Evolutionary conservation across 2,888 invertebrate genomes (phyloP).

Genomic region (Mimas tiliae): DNA sequence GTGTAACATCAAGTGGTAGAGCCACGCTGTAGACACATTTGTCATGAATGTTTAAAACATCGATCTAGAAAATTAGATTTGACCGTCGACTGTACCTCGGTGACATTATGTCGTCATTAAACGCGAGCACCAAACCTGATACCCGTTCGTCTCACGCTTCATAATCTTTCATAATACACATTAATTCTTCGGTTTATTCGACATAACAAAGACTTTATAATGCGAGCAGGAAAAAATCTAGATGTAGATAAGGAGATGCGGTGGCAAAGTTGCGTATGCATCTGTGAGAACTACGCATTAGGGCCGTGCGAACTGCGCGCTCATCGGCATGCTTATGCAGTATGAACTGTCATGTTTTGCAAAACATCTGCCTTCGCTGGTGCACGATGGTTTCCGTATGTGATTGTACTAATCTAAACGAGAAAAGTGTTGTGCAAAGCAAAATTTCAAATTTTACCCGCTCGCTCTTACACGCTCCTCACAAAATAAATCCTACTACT

Average conservation of each 20-base stretch:
- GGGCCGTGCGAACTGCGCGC: constrained; percentile 17
- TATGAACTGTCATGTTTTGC: constrained; percentile 8
- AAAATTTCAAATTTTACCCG: no score
- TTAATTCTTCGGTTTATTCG: constrained; percentile 8
- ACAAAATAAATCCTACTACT: no score
- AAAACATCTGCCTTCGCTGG: background rate
- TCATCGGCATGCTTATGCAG: background rate
- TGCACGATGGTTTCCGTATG: constrained; percentile 4
- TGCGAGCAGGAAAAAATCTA: constrained; percentile 12
- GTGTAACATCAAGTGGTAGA: no score
- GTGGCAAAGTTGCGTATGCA: constrained; percentile 7
- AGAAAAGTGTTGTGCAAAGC: no score
- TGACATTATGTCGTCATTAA: background rate
- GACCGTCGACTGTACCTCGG: background rate
- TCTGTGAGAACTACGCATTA: constrained; percentile 14
- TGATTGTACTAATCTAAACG: background rate
- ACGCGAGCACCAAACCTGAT: background rate
- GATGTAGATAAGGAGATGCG: constrained; percentile 2
- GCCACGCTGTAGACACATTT: no score
- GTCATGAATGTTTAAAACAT: no score
- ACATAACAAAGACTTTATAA: constrained; percentile 15
- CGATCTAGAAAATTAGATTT: no score
- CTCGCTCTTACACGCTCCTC: no score
- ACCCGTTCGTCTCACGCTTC: constrained; percentile 1
- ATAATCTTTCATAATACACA: constrained; percentile 10